These are phyloP conservation scores for Gracilinanus agilis DNA, from an alignment of 2,113 vertebrate genomes.

Conservation along the genomic window DNA sequence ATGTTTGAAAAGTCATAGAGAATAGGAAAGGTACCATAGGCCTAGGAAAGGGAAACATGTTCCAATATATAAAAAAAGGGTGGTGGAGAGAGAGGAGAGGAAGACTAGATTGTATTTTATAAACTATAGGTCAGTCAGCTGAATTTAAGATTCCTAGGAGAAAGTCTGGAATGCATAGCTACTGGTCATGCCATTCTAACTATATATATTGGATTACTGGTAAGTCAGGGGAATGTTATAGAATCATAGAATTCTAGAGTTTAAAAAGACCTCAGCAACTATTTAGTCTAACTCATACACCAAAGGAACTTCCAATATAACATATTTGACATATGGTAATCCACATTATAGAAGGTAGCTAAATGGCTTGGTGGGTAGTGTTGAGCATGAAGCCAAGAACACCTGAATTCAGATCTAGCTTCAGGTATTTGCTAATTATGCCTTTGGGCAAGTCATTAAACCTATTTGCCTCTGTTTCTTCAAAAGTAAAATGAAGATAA, in stretches of 20 bases:
- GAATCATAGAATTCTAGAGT: background rate
- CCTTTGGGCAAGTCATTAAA: background rate
- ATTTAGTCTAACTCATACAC: background rate
- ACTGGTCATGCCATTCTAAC: background rate
- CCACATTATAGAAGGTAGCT: background rate
- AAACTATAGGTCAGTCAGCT: background rate
- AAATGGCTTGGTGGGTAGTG: too few species aligned
- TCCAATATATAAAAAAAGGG: background rate
- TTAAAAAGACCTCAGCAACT: background rate
- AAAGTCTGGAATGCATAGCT: background rate
- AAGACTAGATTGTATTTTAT: background rate
- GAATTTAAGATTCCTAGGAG: background rate
- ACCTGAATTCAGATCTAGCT: background rate
- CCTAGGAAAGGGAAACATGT: background rate
- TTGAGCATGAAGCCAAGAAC: background rate
- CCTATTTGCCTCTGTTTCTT: background rate
- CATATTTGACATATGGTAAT: background rate
- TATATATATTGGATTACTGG: background rate
- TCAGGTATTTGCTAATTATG: background rate
- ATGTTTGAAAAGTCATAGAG: background rate
- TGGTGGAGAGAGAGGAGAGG: background rate
- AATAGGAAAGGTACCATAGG: background rate
- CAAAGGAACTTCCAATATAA: background rate
- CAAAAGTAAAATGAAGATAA: background rate
- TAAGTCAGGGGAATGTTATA: background rate